A percentile compares a stretch with the other conserved stretches of the same genome.
These are phyloP conservation scores for Bovichtus variegatus DNA, from an alignment of 2,797 vertebrate species.

Conservation along the genomic window DNA sequence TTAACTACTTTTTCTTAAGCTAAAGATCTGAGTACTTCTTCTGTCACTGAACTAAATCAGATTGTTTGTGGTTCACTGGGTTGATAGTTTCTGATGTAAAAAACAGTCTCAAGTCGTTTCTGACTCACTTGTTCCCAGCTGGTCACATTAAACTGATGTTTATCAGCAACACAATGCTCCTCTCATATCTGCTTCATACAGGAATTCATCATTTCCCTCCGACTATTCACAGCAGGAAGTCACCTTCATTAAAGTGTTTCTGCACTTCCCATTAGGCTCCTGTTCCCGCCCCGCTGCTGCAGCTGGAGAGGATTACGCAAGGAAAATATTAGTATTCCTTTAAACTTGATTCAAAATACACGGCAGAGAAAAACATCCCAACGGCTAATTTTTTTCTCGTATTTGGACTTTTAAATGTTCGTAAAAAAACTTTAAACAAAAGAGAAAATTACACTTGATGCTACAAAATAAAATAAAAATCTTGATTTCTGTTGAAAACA, in stretches of 20 bases:
- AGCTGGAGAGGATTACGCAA: constrained; percentile 1
- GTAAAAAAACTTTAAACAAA: neutral
- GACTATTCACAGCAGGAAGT: constrained; percentile 68
- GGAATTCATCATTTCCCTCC: constrained; percentile 63
- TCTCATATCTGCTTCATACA: constrained; percentile 58
- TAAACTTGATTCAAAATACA: fast-evolving
- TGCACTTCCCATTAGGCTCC: constrained; percentile 41
- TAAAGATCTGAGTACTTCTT: no score
- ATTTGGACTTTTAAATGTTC: no score
- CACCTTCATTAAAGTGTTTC: constrained; percentile 13
- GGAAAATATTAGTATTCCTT: neutral
- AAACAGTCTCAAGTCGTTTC: neutral
- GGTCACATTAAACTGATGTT: constrained; percentile 35
- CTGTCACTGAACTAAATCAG: no score
- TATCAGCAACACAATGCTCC: constrained; percentile 53
- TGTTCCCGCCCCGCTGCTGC: constrained; percentile 13
- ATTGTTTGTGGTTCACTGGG: no score
- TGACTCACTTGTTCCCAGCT: constrained; percentile 7
- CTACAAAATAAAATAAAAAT: no score
- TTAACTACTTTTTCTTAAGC: no score
- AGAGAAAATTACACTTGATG: no score
- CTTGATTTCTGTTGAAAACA: no score
- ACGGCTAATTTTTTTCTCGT: neutral
- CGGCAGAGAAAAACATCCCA: neutral
- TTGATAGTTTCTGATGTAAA: neutral